Percentiles rank a stretch among this genome's conserved stretches.
Evolutionary conservation across 1,140 invertebrate species (phyloP).

Genomic region (Planococcus citri): DNA sequence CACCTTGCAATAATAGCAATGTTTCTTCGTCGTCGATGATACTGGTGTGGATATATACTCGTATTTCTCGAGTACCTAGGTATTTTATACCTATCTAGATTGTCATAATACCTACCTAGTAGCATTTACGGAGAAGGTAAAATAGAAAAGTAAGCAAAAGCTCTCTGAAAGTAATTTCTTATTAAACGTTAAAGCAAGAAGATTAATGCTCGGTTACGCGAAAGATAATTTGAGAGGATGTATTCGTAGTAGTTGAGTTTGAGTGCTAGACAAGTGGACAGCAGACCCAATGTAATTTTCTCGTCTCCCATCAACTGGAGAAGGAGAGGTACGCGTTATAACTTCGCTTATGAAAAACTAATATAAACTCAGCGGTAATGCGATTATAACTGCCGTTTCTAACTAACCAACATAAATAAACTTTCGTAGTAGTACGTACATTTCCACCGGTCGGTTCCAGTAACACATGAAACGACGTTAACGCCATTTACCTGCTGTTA

Average conservation of each 20-base stretch:
- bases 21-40: too few relatives aligned
- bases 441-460: not conserved
- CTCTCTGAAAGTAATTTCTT: not conserved
- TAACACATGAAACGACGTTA: constrained; percentile 10
- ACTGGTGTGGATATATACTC: too few relatives aligned
- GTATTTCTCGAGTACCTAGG: too few relatives aligned
- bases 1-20: too few relatives aligned
- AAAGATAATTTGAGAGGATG: constrained; percentile 16
- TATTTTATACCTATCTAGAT: too few relatives aligned
- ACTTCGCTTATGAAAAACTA: constrained; percentile 20
- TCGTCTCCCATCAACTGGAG: not conserved
- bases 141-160: not conserved
- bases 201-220: constrained; percentile 14
- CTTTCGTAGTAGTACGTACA: constrained; percentile 10
- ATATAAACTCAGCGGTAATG: constrained; percentile 14
- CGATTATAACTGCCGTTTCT: constrained; percentile 19
- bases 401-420: constrained; percentile 19
- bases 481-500: constrained; percentile 16
- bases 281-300: constrained; percentile 6
- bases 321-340: not conserved
- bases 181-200: constrained; percentile 15
- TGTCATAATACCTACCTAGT: too few relatives aligned
- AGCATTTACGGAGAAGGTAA: too few relatives aligned
- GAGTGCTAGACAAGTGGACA: constrained; percentile 15
- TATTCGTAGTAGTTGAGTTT: constrained; percentile 1